Evolutionary conservation across 1,140 invertebrate genomes (phyloP).

Genomic region (Dysdera silvatica): DNA sequence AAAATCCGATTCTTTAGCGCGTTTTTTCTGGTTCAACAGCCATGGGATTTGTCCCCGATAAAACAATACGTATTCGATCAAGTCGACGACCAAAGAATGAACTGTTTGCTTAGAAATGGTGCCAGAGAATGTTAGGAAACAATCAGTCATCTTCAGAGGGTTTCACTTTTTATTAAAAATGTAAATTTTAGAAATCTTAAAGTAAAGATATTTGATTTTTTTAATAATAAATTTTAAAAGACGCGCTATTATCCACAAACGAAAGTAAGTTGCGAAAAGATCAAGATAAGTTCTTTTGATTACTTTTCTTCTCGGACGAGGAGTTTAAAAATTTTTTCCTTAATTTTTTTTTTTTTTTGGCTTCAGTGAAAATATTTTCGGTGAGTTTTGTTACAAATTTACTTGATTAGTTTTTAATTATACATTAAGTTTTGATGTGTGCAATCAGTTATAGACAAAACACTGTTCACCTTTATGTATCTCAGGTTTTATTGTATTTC

Average conservation of each 20-base stretch:
- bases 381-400: too few relatives aligned
- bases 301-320: too few relatives aligned
- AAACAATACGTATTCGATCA: slow-evolving; percentile 14
- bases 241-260: background rate
- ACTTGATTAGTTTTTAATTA: too few relatives aligned
- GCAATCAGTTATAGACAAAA: too few relatives aligned
- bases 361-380: too few relatives aligned
- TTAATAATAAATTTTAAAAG: background rate
- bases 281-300: too few relatives aligned
- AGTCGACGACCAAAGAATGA: slow-evolving; percentile 8
- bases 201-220: background rate
- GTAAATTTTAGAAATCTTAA: background rate
- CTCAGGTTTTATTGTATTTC: too few relatives aligned
- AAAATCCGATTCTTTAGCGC: background rate
- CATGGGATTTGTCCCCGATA: slow-evolving; percentile 17
- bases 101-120: slow-evolving; percentile 7
- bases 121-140: background rate
- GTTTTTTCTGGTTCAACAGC: slow-evolving; percentile 7
- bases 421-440: too few relatives aligned
- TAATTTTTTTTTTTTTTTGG: too few relatives aligned
- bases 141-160: slow-evolving; percentile 8
- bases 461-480: too few relatives aligned
- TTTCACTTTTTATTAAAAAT: background rate
- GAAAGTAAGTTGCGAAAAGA: background rate
- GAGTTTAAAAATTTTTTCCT: too few relatives aligned